Base-by-base conservation (phyloP, 2,888 invertebrate genomes). In the Dinocampus coccinellae region DNA sequence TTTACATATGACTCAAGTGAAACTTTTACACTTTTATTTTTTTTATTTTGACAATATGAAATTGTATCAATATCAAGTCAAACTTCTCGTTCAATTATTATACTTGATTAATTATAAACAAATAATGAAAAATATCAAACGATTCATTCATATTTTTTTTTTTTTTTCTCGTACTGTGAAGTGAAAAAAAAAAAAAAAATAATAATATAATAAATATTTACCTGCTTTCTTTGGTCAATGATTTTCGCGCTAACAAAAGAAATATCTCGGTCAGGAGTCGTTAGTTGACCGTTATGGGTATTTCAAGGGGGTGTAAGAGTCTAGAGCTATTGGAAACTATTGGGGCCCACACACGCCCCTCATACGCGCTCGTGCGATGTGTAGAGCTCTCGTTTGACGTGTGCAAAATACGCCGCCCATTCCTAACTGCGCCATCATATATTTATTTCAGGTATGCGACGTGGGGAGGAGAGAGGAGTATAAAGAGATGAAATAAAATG, bases 301-400 rank as follows among this genome's bases (percentile, higher is more conserved):
- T 39, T 39, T 39, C 11, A 39, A 39, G n/a, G 39, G 39, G 39
- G 39, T 39, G 39, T n/a, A n/a, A 39, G 39, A 39, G 39, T 39
- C 13, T 39, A 39, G 9, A 39, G 39, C n/a, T 39, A 39, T 13
- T 39, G 13, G 3, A 39, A 13, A 39, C 39, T 39, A 39, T 39
- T 39, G 39, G 11, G 39, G 39, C n/a, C 39, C 39, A 39, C 39
- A 39, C 39, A 39, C 39, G 39, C 39, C 39, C 39, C 39, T n/a
- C n/a, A 39, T 39, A 13, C 39, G 39, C 39, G 39, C 39, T 20
- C 52, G 36, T 52, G 34, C 29, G 53, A 22, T 72, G 65, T 62
- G 42, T 66, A 60, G 63, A 39, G 65, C 70, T 57, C 70, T 66
- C 72, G 75, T 69, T 70, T 36, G 61, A 73, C 55, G 63, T 70